Conservation (phyloP, 2,113 vertebrate genomes). For the Paraplagusia blochii region DNA sequence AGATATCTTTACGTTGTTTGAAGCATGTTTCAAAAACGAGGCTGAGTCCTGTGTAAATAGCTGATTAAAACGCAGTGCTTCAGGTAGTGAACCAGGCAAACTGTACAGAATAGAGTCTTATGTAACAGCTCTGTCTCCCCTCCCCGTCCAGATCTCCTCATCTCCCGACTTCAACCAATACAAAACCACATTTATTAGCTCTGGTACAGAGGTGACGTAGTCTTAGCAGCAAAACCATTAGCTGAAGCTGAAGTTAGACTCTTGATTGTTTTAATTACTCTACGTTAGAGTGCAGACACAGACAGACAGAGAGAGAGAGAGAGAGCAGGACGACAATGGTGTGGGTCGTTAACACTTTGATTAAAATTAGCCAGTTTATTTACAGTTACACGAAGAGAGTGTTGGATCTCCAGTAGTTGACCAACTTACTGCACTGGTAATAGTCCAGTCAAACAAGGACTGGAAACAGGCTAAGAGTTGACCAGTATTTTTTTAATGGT, state of each 20-base stretch:
- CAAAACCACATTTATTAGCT: slow-evolving; percentile 16
- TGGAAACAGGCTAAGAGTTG: too few relatives aligned
- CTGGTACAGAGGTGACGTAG: slow-evolving; percentile 13
- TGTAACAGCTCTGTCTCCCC: slow-evolving; percentile 23
- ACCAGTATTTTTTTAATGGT: too few relatives aligned
- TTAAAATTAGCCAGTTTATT: neutral
- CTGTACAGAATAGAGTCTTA: slow-evolving; percentile 34
- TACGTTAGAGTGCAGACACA: slow-evolving; percentile 3
- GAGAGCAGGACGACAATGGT: slow-evolving; percentile 12
- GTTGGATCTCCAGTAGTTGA: too few relatives aligned
- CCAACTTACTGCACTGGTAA: too few relatives aligned
- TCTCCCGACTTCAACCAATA: neutral
- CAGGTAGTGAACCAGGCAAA: slow-evolving; percentile 21
- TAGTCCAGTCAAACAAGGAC: too few relatives aligned
- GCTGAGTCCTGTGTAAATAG: slow-evolving; percentile 63
- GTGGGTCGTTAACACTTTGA: neutral
- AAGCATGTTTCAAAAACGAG: slow-evolving; percentile 50
- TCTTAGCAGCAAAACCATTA: slow-evolving; percentile 23
- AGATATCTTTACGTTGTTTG: slow-evolving; percentile 60
- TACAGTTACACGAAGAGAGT: too few relatives aligned
- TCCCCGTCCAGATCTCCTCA: too few relatives aligned
- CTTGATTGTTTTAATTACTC: slow-evolving; percentile 25
- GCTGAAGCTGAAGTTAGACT: slow-evolving; percentile 32
- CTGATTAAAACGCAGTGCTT: slow-evolving; percentile 42
- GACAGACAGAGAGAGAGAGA: slow-evolving; percentile 3